Percentiles rank a stretch among this genome's conserved stretches.
phyloP scores from a whole-genome alignment of 2,113 vertebrate genomes.

The Myanophis thanlyinensis region DNA sequence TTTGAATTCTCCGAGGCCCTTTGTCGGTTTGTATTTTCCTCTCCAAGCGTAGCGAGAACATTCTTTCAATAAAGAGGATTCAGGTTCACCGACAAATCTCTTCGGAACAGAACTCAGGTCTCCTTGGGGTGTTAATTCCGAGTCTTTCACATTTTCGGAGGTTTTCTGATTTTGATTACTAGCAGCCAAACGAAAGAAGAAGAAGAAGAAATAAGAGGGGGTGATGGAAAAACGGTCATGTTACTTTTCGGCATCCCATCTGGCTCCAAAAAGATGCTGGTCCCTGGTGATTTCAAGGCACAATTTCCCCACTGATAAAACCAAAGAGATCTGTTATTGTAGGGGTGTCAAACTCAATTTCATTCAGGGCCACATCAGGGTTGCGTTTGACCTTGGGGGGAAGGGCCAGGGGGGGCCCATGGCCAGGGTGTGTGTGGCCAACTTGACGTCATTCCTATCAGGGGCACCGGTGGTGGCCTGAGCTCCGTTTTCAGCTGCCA shows the following conservation, averaged over 20 bases:
- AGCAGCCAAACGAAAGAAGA: conserved; percentile 49
- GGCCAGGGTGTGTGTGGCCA: no score
- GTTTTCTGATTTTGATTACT: conserved; percentile 49
- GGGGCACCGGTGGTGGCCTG: no score
- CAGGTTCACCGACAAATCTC: conserved; percentile 64
- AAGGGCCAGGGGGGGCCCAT: no score
- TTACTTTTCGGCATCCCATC: background rate
- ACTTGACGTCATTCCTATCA: no score
- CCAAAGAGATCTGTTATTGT: no score
- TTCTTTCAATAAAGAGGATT: conserved; percentile 81
- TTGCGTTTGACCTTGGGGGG: no score
- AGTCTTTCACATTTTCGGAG: conserved; percentile 52
- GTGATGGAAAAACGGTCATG: no score
- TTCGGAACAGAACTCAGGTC: conserved; percentile 31
- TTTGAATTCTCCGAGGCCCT: conserved; percentile 35
- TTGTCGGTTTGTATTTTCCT: conserved; percentile 53
- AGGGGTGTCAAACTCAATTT: no score
- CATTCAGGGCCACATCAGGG: no score
- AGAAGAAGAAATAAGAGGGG: conserved; percentile 24
- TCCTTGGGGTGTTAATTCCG: conserved; percentile 53
- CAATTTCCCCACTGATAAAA: no score
- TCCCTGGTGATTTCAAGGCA: background rate
- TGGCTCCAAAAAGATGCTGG: background rate
- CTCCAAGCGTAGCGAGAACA: conserved; percentile 59
- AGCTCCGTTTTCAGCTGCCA: no score